Evolutionary conservation across 2,113 vertebrate species (phyloP).

Genomic region (Sebastes fasciatus): DNA sequence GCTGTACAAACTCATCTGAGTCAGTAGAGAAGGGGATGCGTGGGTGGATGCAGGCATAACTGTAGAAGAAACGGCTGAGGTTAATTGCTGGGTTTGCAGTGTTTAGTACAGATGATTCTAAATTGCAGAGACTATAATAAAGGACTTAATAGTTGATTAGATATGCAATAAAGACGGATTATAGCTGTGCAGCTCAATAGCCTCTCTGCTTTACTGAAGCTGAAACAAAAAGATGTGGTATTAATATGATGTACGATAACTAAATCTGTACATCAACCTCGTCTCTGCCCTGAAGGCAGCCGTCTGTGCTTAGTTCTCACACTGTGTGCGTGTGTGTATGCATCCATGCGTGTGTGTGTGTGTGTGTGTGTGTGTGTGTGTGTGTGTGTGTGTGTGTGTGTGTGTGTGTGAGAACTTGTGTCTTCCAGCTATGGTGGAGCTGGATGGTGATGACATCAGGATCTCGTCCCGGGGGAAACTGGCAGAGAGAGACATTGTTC

Average conservation of each 20-base stretch:
- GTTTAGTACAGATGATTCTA: conserved; percentile 51
- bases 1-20: conserved; percentile 54
- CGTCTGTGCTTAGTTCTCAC: not conserved
- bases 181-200: not conserved
- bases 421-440: conserved; percentile 92
- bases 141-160: conserved; percentile 62
- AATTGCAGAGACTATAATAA: conserved; percentile 58
- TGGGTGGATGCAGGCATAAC: conserved; percentile 57
- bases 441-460: conserved; percentile 94
- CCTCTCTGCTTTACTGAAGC: not conserved
- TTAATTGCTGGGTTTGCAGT: conserved; percentile 72
- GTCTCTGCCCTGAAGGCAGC: not conserved
- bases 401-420: no score
- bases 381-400: conserved; percentile 26
- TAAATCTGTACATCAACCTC: conserved; percentile 1
- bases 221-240: not conserved
- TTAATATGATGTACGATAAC: not conserved
- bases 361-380: conserved; percentile 4
- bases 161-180: conserved; percentile 34
- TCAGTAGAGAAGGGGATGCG: conserved; percentile 31
- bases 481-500: conserved; percentile 94
- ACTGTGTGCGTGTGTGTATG: not conserved
- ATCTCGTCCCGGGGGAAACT: conserved; percentile 93
- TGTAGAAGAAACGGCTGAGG: conserved; percentile 57
- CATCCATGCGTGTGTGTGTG: not conserved